Percentiles rank a stretch among this genome's conserved stretches.
phyloP scores from a whole-genome alignment of 2,888 invertebrate genomes.

The Elysia crispata region DNA sequence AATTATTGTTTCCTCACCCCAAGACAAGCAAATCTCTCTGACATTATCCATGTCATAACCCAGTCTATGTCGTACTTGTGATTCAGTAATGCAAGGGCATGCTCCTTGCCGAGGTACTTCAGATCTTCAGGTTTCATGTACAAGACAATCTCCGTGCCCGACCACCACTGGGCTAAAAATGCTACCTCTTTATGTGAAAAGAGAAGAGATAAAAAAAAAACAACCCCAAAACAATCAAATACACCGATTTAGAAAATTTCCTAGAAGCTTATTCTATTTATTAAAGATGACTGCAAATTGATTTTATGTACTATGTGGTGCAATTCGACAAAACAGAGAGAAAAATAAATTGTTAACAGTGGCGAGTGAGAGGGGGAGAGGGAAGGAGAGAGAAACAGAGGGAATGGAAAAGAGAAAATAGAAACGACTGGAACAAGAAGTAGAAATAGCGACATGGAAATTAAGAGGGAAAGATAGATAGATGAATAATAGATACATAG shows the following conservation, averaged over 20 bases:
- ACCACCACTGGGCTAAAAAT: conserved; percentile 18
- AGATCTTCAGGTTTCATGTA: background rate
- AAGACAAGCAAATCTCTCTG: conserved; percentile 3
- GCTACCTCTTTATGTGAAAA: background rate
- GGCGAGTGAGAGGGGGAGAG: conserved; percentile 31
- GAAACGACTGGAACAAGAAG: conserved; percentile 16
- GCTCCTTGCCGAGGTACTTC: no score
- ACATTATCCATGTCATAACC: background rate
- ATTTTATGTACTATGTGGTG: no score
- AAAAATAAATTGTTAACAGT: conserved; percentile 2
- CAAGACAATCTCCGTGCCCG: background rate
- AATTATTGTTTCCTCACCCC: no score
- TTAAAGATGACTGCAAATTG: no score
- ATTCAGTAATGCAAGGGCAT: background rate
- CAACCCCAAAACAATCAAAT: background rate
- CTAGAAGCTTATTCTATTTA: background rate
- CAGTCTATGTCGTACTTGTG: background rate
- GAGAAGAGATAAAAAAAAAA: conserved; percentile 10
- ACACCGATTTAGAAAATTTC: conserved; percentile 17
- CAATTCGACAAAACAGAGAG: conserved; percentile 26
- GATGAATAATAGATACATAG: conserved; percentile 20
- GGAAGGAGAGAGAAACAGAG: conserved; percentile 24
- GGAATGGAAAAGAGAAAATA: conserved; percentile 10
- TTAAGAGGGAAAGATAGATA: conserved; percentile 28
- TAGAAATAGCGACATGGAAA: conserved; percentile 17